Evolutionary conservation across 2,797 vertebrate genomes (phyloP).

Genomic region (Cottoperca gobio): DNA sequence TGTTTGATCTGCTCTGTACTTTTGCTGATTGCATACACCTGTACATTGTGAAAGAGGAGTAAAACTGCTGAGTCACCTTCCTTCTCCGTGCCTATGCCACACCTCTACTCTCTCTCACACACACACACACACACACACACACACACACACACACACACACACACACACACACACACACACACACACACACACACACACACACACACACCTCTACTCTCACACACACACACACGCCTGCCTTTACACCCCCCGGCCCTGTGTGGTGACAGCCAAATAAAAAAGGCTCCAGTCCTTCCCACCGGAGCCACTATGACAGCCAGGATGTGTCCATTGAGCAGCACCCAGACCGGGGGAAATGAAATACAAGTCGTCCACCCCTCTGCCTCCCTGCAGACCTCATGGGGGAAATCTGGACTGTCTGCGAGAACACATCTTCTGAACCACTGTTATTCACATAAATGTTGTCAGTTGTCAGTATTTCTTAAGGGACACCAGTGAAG

Average conservation of each 20-base stretch:
- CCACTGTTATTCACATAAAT: conserved; percentile 38
- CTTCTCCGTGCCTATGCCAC: background rate
- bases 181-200: too few relatives aligned
- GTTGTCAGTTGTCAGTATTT: conserved; percentile 31
- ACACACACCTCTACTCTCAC: too few relatives aligned
- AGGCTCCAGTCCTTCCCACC: conserved; percentile 29
- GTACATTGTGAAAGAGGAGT: conserved; percentile 52
- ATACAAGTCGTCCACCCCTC: conserved; percentile 34
- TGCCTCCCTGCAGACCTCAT: conserved; percentile 15
- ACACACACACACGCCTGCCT: too few relatives aligned
- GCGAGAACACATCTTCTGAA: conserved; percentile 36
- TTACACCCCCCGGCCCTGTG: conserved; percentile 8
- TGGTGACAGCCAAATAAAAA: conserved; percentile 47
- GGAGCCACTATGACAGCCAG: conserved; percentile 42
- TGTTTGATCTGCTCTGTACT: conserved; percentile 58
- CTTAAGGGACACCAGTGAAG: conserved; percentile 21
- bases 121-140: too few relatives aligned
- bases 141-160: too few relatives aligned
- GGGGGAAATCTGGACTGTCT: conserved; percentile 44
- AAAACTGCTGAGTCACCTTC: conserved; percentile 58
- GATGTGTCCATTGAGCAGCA: conserved; percentile 45
- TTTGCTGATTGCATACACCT: conserved; percentile 47
- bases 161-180: too few relatives aligned
- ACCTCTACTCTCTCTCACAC: conserved; percentile 10
- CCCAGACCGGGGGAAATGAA: conserved; percentile 54